Base-by-base conservation (phyloP, 2,888 invertebrate species). In the Crossocerus cetratus region DNA sequence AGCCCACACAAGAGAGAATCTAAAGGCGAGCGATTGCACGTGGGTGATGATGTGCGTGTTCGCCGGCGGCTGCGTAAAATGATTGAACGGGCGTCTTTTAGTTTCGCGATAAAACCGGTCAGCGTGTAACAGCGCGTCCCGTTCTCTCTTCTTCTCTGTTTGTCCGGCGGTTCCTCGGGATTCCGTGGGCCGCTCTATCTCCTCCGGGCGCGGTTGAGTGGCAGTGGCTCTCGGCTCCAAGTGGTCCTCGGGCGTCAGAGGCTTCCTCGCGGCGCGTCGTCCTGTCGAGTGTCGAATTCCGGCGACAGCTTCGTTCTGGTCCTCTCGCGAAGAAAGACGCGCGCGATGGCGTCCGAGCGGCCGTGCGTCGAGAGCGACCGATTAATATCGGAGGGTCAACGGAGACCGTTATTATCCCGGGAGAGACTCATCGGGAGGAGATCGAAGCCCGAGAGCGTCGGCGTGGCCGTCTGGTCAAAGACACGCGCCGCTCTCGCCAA, bases 31-130 rank as follows among this genome's bases (percentile, higher is more conserved):
- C 20, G 62, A 70, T 56, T 14, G 64, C 43, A 58, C 58, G 42
- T 58, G 43, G 69, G 21, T 45, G 63, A 21, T 16, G 20, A 58
- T 67, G 60, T 64, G 64, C 69, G 22, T n/a, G n/a, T n/a, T n/a
- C n/a, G 55, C 58, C 22, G 1, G n/a, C 8, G 18, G 53, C 2
- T 14, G 23, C 58, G 18, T 13, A n/a, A 63, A 63, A 69, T n/a
- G n/a, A n/a, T n/a, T n/a, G n/a, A n/a, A n/a, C n/a, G n/a, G n/a
- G n/a, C 64, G 67, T 32, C 66, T 59, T 67, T 55, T 20, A 65
- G 62, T 45, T 43, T 63, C 63, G 63, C 75, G 66, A 76, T 70
- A 75, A 79, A 81, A 81, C 77, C 80, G 79, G 79, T 81, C 81
- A 11, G 5, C 32, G 5, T 32, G 8, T 4, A 11, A 3, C 32